Percentiles rank a stretch among this genome's conserved stretches.
These are phyloP conservation scores for Drosophila macrospina DNA, from an alignment of 2,888 invertebrate species.

Conservation along the genomic window DNA sequence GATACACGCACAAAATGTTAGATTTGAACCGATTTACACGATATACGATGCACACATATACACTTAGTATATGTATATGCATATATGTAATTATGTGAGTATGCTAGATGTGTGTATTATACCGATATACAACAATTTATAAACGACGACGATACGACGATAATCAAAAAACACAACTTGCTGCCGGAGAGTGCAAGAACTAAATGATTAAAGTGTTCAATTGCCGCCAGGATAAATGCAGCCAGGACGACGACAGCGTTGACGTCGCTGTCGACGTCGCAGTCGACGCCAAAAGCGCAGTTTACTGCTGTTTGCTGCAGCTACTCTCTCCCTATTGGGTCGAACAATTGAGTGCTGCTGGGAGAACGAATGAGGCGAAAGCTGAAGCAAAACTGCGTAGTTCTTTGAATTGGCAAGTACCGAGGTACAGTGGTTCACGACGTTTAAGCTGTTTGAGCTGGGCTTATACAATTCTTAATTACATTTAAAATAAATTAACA, in stretches of 20 bases:
- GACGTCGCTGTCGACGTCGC: constrained; percentile 22
- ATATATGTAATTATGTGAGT: constrained; percentile 37
- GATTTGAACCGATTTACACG: constrained; percentile 62
- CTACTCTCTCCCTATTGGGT: constrained; percentile 37
- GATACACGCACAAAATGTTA: constrained; percentile 66
- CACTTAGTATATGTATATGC: constrained; percentile 35
- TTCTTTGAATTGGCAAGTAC: constrained; percentile 22
- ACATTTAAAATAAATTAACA: too few species aligned
- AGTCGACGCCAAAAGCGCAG: constrained; percentile 36
- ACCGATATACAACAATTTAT: constrained; percentile 81
- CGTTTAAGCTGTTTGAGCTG: not conserved
- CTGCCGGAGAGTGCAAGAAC: constrained; percentile 86
- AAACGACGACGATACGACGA: constrained; percentile 81
- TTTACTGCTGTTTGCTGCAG: constrained; percentile 37
- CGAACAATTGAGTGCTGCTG: constrained; percentile 50
- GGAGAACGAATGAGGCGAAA: constrained; percentile 37
- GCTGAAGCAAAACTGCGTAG: constrained; percentile 66
- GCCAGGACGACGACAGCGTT: constrained; percentile 68
- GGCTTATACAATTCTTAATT: not conserved
- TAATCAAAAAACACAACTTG: constrained; percentile 86
- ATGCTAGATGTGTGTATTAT: constrained; percentile 62
- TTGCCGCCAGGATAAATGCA: constrained; percentile 81
- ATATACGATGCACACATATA: constrained; percentile 45
- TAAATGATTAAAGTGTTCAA: constrained; percentile 84
- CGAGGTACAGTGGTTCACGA: constrained; percentile 44